Conservation (phyloP, 2,888 invertebrate species). For the Siphonodentalium dalli region DNA sequence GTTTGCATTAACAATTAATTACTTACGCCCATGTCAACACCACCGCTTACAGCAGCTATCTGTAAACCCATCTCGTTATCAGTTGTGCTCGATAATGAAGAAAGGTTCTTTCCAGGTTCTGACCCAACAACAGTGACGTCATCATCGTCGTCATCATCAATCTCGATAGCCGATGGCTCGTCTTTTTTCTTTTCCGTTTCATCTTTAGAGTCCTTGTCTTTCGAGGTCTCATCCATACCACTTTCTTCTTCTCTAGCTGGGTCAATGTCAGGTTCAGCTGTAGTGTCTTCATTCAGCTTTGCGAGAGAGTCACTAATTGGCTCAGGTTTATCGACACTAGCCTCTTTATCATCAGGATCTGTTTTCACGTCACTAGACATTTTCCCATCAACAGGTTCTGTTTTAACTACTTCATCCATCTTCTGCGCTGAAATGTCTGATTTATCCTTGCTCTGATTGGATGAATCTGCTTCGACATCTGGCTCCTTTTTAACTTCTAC, state of each 20-base stretch:
- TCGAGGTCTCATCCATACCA: not conserved
- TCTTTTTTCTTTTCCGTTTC: too few species aligned
- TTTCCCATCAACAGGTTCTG: too few species aligned
- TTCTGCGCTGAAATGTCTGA: too few species aligned
- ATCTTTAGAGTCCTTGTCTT: not conserved
- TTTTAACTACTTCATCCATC: too few species aligned
- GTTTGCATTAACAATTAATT: too few species aligned
- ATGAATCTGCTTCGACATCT: too few species aligned
- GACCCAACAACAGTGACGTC: not conserved
- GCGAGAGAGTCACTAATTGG: not conserved
- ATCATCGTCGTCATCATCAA: not conserved
- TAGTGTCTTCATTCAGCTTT: conserved; percentile 1
- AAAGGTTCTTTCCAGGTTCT: not conserved
- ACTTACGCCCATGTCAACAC: conserved; percentile 21
- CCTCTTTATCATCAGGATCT: not conserved
- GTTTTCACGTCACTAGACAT: too few species aligned
- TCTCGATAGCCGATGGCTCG: too few species aligned
- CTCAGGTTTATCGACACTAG: not conserved
- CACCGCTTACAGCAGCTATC: conserved; percentile 37
- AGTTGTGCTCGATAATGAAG: not conserved
- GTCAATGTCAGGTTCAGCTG: not conserved
- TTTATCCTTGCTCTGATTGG: too few species aligned
- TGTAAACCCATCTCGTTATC: conserved; percentile 29
- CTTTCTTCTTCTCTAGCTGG: conserved; percentile 5
- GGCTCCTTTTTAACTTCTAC: too few species aligned